phyloP scores from a whole-genome alignment of 2,113 vertebrate genomes.

The Hemiprocne comata region DNA sequence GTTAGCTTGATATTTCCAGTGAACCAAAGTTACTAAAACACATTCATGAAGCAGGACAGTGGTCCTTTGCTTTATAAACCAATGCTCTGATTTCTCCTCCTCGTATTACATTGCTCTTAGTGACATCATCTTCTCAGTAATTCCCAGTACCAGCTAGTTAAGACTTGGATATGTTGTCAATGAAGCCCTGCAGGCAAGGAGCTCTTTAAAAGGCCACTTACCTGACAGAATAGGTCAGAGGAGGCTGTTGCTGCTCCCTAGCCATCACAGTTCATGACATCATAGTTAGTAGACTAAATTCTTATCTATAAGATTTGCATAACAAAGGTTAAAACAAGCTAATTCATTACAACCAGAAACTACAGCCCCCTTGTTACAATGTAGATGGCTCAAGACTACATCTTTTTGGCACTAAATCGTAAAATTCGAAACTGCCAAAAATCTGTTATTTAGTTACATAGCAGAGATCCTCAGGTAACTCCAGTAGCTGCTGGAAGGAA shows the following conservation, averaged over 20 bases:
- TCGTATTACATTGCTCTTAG: neutral
- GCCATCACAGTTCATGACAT: neutral
- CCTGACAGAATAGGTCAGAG: neutral
- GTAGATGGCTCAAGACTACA: neutral
- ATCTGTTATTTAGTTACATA: neutral
- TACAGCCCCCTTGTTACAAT: neutral
- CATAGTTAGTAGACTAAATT: neutral
- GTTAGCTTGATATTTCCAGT: neutral
- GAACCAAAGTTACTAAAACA: neutral
- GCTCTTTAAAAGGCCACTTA: neutral
- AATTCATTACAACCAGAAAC: neutral
- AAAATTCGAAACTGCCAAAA: neutral
- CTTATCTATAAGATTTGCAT: neutral
- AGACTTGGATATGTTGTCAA: neutral
- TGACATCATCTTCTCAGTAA: neutral
- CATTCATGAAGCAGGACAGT: neutral
- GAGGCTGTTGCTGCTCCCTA: neutral
- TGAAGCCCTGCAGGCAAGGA: neutral
- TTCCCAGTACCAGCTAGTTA: neutral
- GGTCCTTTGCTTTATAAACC: neutral
- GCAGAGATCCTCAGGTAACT: conserved; percentile 23
- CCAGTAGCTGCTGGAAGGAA: conserved; percentile 31
- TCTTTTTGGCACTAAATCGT: neutral
- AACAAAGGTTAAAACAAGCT: neutral
- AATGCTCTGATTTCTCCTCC: neutral